phyloP scores from a whole-genome alignment of 2,888 invertebrate species.

The Sturmia bella region DNA sequence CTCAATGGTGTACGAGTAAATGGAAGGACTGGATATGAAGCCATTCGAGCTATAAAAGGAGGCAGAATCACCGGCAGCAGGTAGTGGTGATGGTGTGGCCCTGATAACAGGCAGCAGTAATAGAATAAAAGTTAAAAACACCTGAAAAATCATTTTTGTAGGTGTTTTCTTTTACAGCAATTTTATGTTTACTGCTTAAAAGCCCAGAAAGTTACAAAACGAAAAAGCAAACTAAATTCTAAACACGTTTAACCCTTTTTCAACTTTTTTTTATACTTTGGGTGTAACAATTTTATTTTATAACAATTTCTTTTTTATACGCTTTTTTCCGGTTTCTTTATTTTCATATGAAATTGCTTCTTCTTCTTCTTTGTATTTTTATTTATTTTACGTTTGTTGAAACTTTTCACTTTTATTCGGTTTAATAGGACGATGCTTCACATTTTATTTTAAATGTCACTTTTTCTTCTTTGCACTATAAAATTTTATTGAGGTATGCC shows the following conservation, averaged over 20 bases:
- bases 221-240: not conserved
- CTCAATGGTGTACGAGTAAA: constrained; percentile 77
- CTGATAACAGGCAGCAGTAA: constrained; percentile 36
- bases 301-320: constrained; percentile 23
- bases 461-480: constrained; percentile 47
- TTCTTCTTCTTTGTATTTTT: constrained; percentile 24
- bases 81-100: constrained; percentile 65
- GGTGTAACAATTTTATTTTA: constrained; percentile 6
- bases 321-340: constrained; percentile 37
- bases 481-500: constrained; percentile 34
- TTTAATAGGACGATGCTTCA: constrained; percentile 59
- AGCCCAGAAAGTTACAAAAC: not conserved
- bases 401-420: constrained; percentile 71
- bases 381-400: constrained; percentile 68
- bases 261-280: constrained; percentile 12
- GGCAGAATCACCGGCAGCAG: constrained; percentile 39
- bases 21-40: constrained; percentile 78
- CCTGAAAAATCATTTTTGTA: constrained; percentile 58
- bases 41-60: constrained; percentile 72
- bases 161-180: constrained; percentile 61
- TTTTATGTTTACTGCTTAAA: not conserved
- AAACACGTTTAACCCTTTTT: constrained; percentile 1
- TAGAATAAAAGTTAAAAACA: constrained; percentile 14
- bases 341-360: constrained; percentile 27
- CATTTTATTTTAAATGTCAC: constrained; percentile 64